Base-by-base conservation (phyloP, 1,140 invertebrate genomes). In the Drosophila santomea region DNA sequence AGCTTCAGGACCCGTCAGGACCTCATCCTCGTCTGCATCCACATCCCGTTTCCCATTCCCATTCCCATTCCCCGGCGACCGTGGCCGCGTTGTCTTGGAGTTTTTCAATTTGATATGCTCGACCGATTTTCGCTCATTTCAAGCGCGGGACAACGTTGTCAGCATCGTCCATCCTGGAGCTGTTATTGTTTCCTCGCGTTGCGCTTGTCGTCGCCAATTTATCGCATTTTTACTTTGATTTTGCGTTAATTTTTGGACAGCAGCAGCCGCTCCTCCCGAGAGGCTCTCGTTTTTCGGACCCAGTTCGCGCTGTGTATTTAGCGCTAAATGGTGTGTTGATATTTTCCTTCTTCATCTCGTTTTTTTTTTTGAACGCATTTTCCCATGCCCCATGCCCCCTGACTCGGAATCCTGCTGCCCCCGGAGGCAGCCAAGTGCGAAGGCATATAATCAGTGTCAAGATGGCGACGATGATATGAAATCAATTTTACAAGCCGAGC, bases 201-300 rank as follows among this genome's bases (percentile, higher is more conserved):
- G 81, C 79, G 84, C 84, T 74, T 89, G 84, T 89, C 84, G 80
- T 74, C 84, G 73, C 84, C 84, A 84, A 89, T 89, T 89, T 89
- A 89, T 89, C 84, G 84, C 84, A 84, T 84, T 89, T 89, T 84
- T 89, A 89, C 84, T 89, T 88, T 88, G 83, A 89, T 88, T 88
- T 88, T 78, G 85, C 77, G 84, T 89, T 89, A 89, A 89, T 89
- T 89, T 89, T 89, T 82, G 75, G 79, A 88, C 79, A 78, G 66
- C 74, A 44, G 47, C 63, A 45, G 55, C 23, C 25, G 4, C 20
- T 41, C 36, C 23, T 45, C 23, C 25, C 20, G 54, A 23, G 43
- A 48, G 23, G 17, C 41, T 15, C 38, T 20, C 15, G 17, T 41
- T 12, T 12, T 39, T 5, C 38, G 17, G 55, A 25, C 20, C 62